Base-by-base conservation (phyloP, 2,888 invertebrate genomes). In the Meganola albula region DNA sequence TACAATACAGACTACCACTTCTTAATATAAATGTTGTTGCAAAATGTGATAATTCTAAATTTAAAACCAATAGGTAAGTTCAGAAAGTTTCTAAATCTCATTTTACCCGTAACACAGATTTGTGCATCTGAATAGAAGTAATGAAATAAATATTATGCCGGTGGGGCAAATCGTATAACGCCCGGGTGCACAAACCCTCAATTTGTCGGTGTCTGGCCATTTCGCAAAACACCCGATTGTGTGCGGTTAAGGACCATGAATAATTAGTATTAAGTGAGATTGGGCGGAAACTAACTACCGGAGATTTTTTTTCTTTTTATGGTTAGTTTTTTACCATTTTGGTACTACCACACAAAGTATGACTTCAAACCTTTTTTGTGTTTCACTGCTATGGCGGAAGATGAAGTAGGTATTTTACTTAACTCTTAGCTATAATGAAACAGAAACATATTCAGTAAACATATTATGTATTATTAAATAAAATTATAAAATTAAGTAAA, bases 81-180 rank as follows among this genome's bases (percentile, higher is more conserved):
- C 44, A 2, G 2, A 12, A 24, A 38, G 37, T n/a, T 3, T 5
- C 31, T 0, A n/a, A 25, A 35, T 34, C 30, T 12, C 22, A 60
- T 47, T 64, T 61, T 25, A 14, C 49, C 73, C 29, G 70, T 59
- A 60, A 68, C 82, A 66, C 73, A 79, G 84, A 82, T 85, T 84
- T 83, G 65, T 66, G 64, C 62, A 71, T 61, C 82, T 84, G 84
- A 85, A 85, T 84, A 76, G 82, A 74, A 77, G 80, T 85, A 85
- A 85, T 85, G 84, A 84, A 85, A 85, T 84, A 85, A 85, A 85
- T 79, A 84, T 85, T 85, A 84, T 74, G 83, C 76, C 83, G 84
- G 80, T 78, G 70, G 78, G 73, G 76, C 77, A 76, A 73, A 75
- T 73, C 73, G 71, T 63, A 63, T 65, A 63, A 78, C 83, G 82